These are phyloP conservation scores for Rhinella marina DNA, from an alignment of 2,797 vertebrate genomes.

Conservation along the genomic window DNA sequence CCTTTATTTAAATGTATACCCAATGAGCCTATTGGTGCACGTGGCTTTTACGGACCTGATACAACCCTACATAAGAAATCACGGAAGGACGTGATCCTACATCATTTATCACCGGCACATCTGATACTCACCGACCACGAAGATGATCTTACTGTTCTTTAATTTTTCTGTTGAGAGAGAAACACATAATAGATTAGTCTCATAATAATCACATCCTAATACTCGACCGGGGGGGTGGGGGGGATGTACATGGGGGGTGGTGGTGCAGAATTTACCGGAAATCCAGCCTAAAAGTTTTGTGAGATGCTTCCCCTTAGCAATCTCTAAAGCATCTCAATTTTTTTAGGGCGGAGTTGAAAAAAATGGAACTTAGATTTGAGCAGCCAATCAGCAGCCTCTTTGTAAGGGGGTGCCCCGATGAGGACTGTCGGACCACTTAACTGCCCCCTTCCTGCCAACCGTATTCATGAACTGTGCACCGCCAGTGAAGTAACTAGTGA, in stretches of 20 bases:
- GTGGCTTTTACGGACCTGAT: neutral
- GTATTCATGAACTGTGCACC: too few species aligned
- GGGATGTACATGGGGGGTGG: too few species aligned
- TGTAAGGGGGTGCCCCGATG: too few species aligned
- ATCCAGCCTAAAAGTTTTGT: neutral
- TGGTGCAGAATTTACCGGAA: neutral
- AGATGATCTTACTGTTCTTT: conserved; percentile 95
- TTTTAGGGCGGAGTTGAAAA: too few species aligned
- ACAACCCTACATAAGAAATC: neutral
- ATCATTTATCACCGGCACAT: neutral
- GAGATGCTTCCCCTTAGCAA: too few species aligned
- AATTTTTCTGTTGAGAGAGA: conserved; percentile 84
- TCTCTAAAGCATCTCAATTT: too few species aligned
- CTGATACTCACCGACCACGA: conserved; percentile 93
- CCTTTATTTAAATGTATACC: neutral
- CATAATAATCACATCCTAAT: neutral
- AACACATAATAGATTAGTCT: neutral
- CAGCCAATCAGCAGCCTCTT: too few species aligned
- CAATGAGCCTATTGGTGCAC: neutral
- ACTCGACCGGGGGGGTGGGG: too few species aligned
- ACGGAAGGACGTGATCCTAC: neutral
- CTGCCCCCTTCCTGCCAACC: too few species aligned
- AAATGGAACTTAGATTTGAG: too few species aligned
- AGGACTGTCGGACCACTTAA: too few species aligned
- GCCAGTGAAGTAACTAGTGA: too few species aligned